These are phyloP conservation scores for Eupithecia exiguata DNA, from an alignment of 2,888 invertebrate genomes.

Conservation along the genomic window DNA sequence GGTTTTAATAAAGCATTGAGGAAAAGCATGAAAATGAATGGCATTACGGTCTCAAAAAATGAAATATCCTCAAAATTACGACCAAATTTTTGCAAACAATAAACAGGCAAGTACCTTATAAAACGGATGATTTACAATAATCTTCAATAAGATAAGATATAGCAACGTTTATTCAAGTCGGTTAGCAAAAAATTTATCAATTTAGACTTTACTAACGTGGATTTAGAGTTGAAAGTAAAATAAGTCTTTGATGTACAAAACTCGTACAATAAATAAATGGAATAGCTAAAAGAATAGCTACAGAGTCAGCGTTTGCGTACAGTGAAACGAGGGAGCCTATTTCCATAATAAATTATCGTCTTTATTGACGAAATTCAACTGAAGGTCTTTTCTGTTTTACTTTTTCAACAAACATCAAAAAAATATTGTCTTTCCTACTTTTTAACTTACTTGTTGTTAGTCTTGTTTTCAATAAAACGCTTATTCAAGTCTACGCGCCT, in stretches of 20 bases:
- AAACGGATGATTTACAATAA: constrained; percentile 38
- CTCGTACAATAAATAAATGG: constrained; percentile 42
- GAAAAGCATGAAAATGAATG: no score
- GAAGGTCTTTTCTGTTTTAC: not conserved
- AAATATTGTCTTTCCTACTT: not conserved
- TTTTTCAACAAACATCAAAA: not conserved
- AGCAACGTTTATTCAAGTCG: constrained; percentile 27
- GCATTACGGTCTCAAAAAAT: no score
- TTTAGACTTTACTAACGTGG: constrained; percentile 15
- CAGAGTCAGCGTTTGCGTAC: constrained; percentile 40
- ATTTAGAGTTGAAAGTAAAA: constrained; percentile 32
- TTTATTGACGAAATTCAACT: constrained; percentile 26
- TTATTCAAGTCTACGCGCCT: not conserved
- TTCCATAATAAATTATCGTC: constrained; percentile 41
- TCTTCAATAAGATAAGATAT: constrained; percentile 35
- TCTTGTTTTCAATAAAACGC: not conserved
- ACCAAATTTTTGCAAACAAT: constrained; percentile 6
- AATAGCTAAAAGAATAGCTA: constrained; percentile 40
- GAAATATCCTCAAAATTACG: not conserved
- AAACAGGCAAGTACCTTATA: constrained; percentile 18
- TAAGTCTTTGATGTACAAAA: constrained; percentile 22
- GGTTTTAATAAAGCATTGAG: no score
- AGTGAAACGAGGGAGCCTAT: constrained; percentile 38
- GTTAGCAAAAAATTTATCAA: constrained; percentile 10
- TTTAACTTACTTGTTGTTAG: not conserved